phyloP scores from a whole-genome alignment of 2,797 vertebrate genomes.

The Urosaurus nigricauda region DNA sequence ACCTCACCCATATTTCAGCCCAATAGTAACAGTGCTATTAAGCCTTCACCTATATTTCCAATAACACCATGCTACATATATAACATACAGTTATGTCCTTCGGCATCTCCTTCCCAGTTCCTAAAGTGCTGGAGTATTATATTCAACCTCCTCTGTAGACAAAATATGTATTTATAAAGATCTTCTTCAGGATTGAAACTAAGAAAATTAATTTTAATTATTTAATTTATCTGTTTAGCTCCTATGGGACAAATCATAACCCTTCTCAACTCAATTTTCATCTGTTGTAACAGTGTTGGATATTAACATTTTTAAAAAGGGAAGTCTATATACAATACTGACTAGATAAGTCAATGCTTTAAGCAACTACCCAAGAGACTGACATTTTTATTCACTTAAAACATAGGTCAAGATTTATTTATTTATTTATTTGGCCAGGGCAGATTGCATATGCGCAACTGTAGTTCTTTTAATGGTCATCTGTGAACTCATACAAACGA shows the following conservation, averaged over 20 bases:
- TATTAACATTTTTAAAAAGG: background rate
- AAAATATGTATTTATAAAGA: constrained; percentile 78
- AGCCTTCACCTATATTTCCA: constrained; percentile 69
- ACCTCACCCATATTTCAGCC: constrained; percentile 79
- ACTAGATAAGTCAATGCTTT: too few relatives aligned
- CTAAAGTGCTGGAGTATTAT: constrained; percentile 72
- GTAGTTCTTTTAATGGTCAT: too few relatives aligned
- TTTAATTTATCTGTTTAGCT: constrained; percentile 74
- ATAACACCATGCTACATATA: constrained; percentile 70
- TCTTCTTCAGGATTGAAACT: constrained; percentile 78
- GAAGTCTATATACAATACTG: background rate
- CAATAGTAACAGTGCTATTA: constrained; percentile 68
- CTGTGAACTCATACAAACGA: too few relatives aligned
- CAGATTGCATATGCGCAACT: too few relatives aligned
- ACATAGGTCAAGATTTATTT: background rate
- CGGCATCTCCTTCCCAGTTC: constrained; percentile 51
- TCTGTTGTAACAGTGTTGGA: background rate
- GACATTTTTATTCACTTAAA: background rate
- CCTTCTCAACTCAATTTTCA: constrained; percentile 57
- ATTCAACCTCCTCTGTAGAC: constrained; percentile 75
- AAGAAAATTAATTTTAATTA: constrained; percentile 76
- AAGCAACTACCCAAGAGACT: background rate
- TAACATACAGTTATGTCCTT: constrained; percentile 71
- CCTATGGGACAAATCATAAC: constrained; percentile 71
- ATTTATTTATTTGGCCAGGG: too few relatives aligned